These are phyloP conservation scores for Eilema depressum DNA, from an alignment of 2,888 invertebrate species.

Conservation along the genomic window DNA sequence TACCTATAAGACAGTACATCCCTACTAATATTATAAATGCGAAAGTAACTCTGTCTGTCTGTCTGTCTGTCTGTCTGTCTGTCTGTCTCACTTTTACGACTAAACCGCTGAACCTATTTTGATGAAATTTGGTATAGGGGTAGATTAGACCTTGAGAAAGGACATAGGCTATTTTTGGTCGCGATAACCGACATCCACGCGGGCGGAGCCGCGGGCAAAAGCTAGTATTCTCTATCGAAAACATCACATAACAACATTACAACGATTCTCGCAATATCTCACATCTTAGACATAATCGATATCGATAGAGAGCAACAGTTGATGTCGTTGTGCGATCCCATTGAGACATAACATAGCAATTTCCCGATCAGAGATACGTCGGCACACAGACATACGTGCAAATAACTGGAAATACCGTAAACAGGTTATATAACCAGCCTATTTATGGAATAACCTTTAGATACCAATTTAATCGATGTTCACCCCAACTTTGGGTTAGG, in stretches of 20 bases:
- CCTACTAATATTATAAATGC: too few species aligned
- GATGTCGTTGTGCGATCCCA: slow-evolving; percentile 64
- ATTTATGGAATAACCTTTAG: slow-evolving; percentile 19
- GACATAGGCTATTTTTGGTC: too few species aligned
- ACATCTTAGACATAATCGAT: slow-evolving; percentile 49
- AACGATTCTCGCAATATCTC: neutral
- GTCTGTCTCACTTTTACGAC: too few species aligned
- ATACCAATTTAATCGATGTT: slow-evolving; percentile 19
- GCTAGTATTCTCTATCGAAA: neutral
- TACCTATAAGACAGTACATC: neutral
- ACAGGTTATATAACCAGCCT: slow-evolving; percentile 12
- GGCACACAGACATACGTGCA: slow-evolving; percentile 46
- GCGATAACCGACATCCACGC: too few species aligned
- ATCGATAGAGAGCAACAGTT: slow-evolving; percentile 69
- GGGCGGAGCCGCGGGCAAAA: too few species aligned
- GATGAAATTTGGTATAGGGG: too few species aligned
- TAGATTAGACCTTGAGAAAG: too few species aligned
- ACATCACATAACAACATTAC: slow-evolving; percentile 1
- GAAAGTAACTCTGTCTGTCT: too few species aligned
- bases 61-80: too few species aligned
- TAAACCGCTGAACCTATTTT: too few species aligned
- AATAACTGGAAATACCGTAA: slow-evolving; percentile 42
- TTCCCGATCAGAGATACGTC: slow-evolving; percentile 49
- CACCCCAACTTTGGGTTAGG: slow-evolving; percentile 12
- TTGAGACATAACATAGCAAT: slow-evolving; percentile 70